These are phyloP conservation scores for Drosophila cognata DNA, from an alignment of 2,888 invertebrate species.

Conservation along the genomic window DNA sequence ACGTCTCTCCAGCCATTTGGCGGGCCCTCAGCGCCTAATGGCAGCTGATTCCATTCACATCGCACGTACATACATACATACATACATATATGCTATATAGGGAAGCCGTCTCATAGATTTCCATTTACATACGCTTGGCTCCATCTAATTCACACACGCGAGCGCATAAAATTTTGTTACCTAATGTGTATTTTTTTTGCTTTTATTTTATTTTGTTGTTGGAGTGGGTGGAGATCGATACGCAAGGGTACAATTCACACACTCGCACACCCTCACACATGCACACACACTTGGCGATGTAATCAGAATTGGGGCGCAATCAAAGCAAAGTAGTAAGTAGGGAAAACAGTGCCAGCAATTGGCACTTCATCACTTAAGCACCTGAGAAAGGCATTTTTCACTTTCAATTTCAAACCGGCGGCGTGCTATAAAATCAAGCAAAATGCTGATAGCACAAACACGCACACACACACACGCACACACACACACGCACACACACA, in stretches of 20 bases:
- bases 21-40: slow-evolving; percentile 37
- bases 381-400: slow-evolving; percentile 80
- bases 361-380: slow-evolving; percentile 80
- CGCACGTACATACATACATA: slow-evolving; percentile 26
- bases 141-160: slow-evolving; percentile 62
- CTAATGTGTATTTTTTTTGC: slow-evolving; percentile 31
- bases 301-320: slow-evolving; percentile 60
- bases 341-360: slow-evolving; percentile 55
- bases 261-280: background rate
- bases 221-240: slow-evolving; percentile 65
- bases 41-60: slow-evolving; percentile 59
- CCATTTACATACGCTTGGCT: slow-evolving; percentile 47
- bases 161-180: slow-evolving; percentile 72
- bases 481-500: slow-evolving; percentile 11
- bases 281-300: background rate
- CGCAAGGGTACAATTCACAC: slow-evolving; percentile 23
- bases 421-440: slow-evolving; percentile 72
- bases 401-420: slow-evolving; percentile 76
- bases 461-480: slow-evolving; percentile 14
- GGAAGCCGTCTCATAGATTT: slow-evolving; percentile 44
- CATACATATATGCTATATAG: slow-evolving; percentile 1
- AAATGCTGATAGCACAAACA: slow-evolving; percentile 64
- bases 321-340: slow-evolving; percentile 53
- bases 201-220: slow-evolving; percentile 9
- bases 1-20: slow-evolving; percentile 10